Percentiles rank a stretch among this genome's conserved stretches.
These are phyloP conservation scores for Drosophila quinaria DNA, from an alignment of 2,888 invertebrate genomes.

Conservation along the genomic window DNA sequence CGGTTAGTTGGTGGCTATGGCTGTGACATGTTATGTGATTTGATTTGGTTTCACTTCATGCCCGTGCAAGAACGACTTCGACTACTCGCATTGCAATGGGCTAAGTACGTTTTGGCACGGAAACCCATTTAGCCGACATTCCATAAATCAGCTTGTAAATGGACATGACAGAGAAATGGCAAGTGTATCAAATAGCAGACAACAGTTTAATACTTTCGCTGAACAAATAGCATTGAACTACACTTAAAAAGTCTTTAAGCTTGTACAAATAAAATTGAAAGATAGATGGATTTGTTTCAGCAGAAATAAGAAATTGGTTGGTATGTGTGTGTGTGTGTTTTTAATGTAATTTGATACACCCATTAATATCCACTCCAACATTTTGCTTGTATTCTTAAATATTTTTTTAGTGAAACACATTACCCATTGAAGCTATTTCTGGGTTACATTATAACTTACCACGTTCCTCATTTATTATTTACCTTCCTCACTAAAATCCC, in stretches of 20 bases:
- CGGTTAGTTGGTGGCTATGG: slow-evolving; percentile 29
- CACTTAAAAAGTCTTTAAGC: background rate
- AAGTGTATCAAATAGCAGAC: slow-evolving; percentile 38
- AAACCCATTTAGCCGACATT: slow-evolving; percentile 74
- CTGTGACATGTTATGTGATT: slow-evolving; percentile 74
- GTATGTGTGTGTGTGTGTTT: too few species aligned
- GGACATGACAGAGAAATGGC: slow-evolving; percentile 45
- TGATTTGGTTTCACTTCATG: slow-evolving; percentile 63
- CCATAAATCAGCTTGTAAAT: slow-evolving; percentile 63
- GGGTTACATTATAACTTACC: background rate
- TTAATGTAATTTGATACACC: background rate
- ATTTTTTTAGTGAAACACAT: too few species aligned
- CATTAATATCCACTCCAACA: background rate
- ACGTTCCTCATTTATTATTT: background rate
- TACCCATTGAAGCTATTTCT: background rate
- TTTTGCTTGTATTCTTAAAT: too few species aligned
- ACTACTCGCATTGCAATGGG: slow-evolving; percentile 42
- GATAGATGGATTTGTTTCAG: background rate
- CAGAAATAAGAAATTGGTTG: background rate
- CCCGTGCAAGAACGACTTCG: slow-evolving; percentile 23
- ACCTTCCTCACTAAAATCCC: background rate
- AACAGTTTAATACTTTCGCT: slow-evolving; percentile 18
- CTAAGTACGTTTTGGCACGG: slow-evolving; percentile 67
- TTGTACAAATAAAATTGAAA: too few species aligned
- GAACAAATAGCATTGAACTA: slow-evolving; percentile 25